These are phyloP conservation scores for Nothoprocta pentlandii DNA, from an alignment of 2,113 vertebrate species.

Conservation along the genomic window DNA sequence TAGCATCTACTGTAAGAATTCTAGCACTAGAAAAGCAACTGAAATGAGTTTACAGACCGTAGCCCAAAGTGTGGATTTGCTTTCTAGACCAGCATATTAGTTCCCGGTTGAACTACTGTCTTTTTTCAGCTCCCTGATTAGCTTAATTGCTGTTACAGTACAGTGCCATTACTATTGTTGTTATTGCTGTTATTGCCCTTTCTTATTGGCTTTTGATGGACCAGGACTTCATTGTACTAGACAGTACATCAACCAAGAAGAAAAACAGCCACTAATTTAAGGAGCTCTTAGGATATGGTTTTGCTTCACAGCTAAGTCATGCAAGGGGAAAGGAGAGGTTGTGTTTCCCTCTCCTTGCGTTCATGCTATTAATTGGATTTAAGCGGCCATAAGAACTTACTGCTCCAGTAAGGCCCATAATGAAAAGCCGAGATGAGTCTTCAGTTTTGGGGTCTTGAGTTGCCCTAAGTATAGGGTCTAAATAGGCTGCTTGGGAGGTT, in stretches of 20 bases:
- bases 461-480: not conserved
- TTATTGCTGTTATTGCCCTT: not conserved
- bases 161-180: not conserved
- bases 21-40: not conserved
- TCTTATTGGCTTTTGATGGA: not conserved
- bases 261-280: not conserved
- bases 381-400: not conserved
- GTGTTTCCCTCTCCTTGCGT: not conserved
- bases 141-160: not conserved
- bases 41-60: not conserved
- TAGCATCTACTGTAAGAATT: not conserved
- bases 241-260: accelerated
- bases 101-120: not conserved
- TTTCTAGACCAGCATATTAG: not conserved
- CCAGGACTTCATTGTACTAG: not conserved
- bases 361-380: not conserved
- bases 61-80: not conserved
- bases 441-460: not conserved
- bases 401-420: not conserved
- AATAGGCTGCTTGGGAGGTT: accelerated
- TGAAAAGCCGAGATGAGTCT: accelerated
- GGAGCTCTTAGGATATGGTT: not conserved
- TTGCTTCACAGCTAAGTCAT: not conserved
- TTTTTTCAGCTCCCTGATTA: not conserved
- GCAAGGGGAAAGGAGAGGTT: not conserved